Evolutionary conservation across 2,113 vertebrate genomes (phyloP).

Genomic region (Opisthocomus hoazin): DNA sequence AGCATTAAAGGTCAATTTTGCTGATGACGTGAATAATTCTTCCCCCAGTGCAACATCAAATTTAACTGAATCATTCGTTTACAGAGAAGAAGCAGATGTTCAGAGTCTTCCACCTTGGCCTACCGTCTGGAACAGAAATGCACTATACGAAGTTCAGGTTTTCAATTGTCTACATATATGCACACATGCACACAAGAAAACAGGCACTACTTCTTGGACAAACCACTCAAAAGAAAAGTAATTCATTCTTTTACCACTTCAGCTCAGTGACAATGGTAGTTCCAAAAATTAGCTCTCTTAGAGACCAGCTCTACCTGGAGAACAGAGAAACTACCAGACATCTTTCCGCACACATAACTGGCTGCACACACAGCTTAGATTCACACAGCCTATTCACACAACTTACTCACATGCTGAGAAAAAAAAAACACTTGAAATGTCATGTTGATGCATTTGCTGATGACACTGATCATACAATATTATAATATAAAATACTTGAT

Average conservation of each 20-base stretch:
- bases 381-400: neutral
- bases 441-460: neutral
- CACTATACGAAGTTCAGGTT: fast-evolving
- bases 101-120: neutral
- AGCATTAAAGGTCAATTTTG: neutral
- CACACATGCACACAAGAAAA: neutral
- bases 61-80: neutral
- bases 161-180: neutral
- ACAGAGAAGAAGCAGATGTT: neutral
- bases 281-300: neutral
- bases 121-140: neutral
- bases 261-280: neutral
- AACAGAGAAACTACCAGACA: neutral
- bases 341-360: neutral
- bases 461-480: neutral
- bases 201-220: neutral
- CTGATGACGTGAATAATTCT: neutral
- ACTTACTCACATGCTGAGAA: neutral
- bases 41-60: neutral
- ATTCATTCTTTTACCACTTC: neutral
- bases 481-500: neutral
- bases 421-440: neutral
- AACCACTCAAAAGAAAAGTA: neutral
- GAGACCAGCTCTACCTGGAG: neutral
- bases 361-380: neutral